Base-by-base conservation (phyloP, 2,797 vertebrate species). In the Acropternis orthonyx region DNA sequence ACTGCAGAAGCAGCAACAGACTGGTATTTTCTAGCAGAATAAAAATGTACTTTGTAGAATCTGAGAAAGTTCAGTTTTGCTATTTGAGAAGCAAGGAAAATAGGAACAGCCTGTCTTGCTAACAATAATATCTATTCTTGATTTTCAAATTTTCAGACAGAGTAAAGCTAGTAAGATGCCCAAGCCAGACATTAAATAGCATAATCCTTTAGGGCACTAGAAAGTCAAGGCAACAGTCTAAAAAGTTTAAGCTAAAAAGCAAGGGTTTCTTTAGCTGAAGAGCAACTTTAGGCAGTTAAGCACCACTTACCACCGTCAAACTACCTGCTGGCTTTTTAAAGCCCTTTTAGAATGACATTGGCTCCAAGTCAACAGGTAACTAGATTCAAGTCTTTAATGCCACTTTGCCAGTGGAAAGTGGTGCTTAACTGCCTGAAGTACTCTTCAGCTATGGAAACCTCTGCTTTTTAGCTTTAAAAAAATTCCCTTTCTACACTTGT, bases 401-500 rank as follows among this genome's bases (percentile, higher is more conserved):
- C 0, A 0, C 16, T 37, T 30, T 63, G 14, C 28, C 34, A 24
- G 10, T 20, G 9, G 1, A 58, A 61, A 92, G 46, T 65, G 63
- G 46, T 39, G 21, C 41, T 88, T 63, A 75, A 41, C 54, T 80
- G 24, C 39, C 48, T 84, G 1, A 66, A 92, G 59, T 27, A 84
- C 12, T 84, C 48, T 74, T 71, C 36, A 87, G 30, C 23, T 46
- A 20, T 59, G 51, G 36, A 86, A 81, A 55, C 10, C 2, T 17
- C 24, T 32, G 41, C 27, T 52, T 89, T 85, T 62, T 34, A 79
- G 63, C 55, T 88, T 85, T 36, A 91, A 85, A 85, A 49, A 37
- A 27, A 0, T 24, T 27, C 14, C 26, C 3, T 16, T 4, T 0
- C 56, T 62, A 3, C 15, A 54, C 49, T 59, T 72, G 27, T 84